These are phyloP conservation scores for Cheirogaleus major DNA, from an alignment of 2,797 vertebrate genomes.

Conservation along the genomic window DNA sequence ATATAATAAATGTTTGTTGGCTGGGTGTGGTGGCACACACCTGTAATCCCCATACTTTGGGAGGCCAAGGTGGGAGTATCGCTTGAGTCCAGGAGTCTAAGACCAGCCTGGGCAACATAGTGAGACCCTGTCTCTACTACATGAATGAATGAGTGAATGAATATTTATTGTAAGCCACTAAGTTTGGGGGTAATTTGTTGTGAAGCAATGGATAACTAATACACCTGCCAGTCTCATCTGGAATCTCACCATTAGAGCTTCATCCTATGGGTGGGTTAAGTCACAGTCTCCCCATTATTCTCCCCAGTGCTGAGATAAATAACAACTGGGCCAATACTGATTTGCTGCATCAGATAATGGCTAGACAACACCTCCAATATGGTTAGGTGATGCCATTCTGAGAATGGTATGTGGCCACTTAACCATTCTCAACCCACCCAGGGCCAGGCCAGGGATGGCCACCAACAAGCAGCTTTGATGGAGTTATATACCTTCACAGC, in stretches of 20 bases:
- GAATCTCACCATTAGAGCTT: not conserved
- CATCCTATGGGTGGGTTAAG: not conserved
- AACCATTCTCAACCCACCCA: not conserved
- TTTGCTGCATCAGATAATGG: not conserved
- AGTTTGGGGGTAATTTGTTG: not conserved
- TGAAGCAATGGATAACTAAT: not conserved
- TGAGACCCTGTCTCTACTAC: not conserved
- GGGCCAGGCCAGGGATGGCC: not conserved
- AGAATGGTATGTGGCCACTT: not conserved
- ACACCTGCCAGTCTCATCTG: not conserved
- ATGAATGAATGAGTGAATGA: not conserved
- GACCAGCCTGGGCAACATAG: not conserved
- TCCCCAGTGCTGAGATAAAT: not conserved
- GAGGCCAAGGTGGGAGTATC: not conserved
- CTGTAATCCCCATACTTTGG: not conserved
- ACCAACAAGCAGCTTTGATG: not conserved
- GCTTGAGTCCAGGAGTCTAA: not conserved
- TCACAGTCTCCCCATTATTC: not conserved
- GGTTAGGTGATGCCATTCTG: not conserved
- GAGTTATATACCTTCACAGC: not conserved
- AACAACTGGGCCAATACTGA: not conserved
- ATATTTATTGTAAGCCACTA: not conserved
- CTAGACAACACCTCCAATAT: not conserved
- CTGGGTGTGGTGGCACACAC: not conserved
- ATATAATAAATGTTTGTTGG: not conserved